phyloP scores from a whole-genome alignment of 2,113 vertebrate species.

The Chunga burmeisteri region DNA sequence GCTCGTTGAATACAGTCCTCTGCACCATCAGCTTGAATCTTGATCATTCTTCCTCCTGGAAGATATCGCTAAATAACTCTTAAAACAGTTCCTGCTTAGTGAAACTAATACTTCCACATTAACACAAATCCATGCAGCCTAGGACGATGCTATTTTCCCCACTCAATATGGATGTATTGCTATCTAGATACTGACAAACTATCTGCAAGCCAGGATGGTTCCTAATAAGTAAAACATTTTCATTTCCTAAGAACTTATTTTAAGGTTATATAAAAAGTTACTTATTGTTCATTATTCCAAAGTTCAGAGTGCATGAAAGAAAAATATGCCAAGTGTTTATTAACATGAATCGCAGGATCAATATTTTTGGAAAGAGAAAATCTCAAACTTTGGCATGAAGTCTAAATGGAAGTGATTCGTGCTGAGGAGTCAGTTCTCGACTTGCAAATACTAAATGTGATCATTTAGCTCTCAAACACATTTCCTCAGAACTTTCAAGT shows the following conservation, averaged over 20 bases:
- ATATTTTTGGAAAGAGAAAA: neutral
- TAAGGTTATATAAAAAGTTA: neutral
- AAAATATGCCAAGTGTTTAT: neutral
- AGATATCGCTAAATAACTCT: neutral
- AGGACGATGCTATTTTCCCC: neutral
- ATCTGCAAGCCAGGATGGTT: neutral
- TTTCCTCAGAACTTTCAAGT: neutral
- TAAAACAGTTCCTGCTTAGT: neutral
- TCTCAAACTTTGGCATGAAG: neutral
- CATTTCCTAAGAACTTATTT: neutral
- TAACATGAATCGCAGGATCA: neutral
- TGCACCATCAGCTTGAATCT: neutral
- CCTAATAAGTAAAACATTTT: neutral
- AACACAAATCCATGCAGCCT: neutral
- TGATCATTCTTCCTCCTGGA: neutral
- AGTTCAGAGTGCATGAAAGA: neutral
- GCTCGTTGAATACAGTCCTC: neutral
- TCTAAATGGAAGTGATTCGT: neutral
- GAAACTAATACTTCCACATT: neutral
- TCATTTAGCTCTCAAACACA: neutral
- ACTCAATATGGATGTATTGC: neutral
- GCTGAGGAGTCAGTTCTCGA: neutral
- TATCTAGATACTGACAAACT: neutral
- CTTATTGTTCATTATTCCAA: neutral
- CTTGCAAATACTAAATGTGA: neutral